Base-by-base conservation (phyloP, 1,140 invertebrate species). In the Araneus ventricosus region DNA sequence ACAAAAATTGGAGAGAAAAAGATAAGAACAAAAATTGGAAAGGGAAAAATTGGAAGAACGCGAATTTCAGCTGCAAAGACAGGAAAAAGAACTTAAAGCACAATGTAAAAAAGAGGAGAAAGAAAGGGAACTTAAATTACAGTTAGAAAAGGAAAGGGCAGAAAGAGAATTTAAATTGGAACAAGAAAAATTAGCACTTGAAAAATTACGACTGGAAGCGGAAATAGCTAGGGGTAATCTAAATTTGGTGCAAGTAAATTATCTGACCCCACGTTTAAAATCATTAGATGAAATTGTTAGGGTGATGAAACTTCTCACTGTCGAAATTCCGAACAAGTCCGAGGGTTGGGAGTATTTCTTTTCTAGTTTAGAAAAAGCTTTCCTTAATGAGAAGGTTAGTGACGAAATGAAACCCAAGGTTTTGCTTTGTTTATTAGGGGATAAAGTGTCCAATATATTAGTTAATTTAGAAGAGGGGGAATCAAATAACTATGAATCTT, bases 301-400 rank as follows among this genome's bases (percentile, higher is more conserved):
- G 34, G 20, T 80, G 75, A 6, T 67, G 5, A 30, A 24, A 24
- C 24, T 27, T 6, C n/a, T 27, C n/a, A 67, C 61, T 7, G 8
- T 63, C 8, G n/a, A 63, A n/a, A 24, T 37, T 30, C 34, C 30
- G 0, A 37, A 2, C 20, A 79, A 17, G 30, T 39, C 30, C 37
- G 34, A 79, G 0, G 30, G 30, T 0, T 2, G 17, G 75, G 30
- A 34, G 2, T 79, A 79, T 79, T 79, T 39, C 6, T 79, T 79
- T 79, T 37, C 37, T 37, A 79, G 75, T 79, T 30, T 39, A 30
- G 75, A 79, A 79, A 79, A 79, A 34, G 34, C 75, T 37, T 79
- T 79, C 2, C 30, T 17, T 22, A 79, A 24, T 20, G 75, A 79
- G 37, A 79, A 79, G 37, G 63, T 39, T 17, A 79, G 37, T 20